Percentiles rank a stretch among this genome's conserved stretches.
Evolutionary conservation across 2,113 vertebrate genomes (phyloP).

Genomic region (Gasterosteus nipponicus): DNA sequence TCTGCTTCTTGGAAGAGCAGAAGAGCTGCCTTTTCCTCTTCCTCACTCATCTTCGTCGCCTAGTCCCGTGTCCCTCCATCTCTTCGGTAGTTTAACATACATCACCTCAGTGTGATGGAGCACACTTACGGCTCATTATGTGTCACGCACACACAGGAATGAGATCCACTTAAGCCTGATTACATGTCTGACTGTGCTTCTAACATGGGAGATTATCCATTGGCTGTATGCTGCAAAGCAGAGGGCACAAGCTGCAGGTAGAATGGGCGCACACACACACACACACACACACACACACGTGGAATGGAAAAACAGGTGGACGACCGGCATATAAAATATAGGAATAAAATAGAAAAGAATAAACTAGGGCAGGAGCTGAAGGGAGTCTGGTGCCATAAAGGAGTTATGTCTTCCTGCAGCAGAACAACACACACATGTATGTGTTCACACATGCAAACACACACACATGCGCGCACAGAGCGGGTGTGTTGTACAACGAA

Average conservation of each 20-base stretch:
- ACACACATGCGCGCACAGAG: conserved; percentile 18
- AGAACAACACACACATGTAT: neutral
- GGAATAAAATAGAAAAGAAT: neutral
- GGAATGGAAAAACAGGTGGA: neutral
- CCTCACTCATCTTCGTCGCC: neutral
- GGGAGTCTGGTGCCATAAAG: conserved; percentile 2
- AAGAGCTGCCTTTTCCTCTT: neutral
- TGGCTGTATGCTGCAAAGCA: conserved; percentile 47
- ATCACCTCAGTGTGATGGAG: conserved; percentile 71
- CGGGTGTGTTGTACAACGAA: conserved; percentile 10
- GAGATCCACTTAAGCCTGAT: conserved; percentile 73
- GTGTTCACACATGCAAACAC: neutral
- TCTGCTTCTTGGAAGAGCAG: neutral
- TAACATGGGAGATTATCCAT: conserved; percentile 72
- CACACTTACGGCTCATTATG: conserved; percentile 75
- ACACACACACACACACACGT: conserved; percentile 12
- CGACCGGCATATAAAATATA: neutral
- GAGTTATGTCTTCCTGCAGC: conserved; percentile 12
- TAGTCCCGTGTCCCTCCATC: conserved; percentile 51
- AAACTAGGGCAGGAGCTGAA: neutral
- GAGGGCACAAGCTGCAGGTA: conserved; percentile 51
- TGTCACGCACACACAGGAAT: conserved; percentile 35
- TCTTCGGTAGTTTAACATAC: conserved; percentile 73
- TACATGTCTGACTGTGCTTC: conserved; percentile 68
- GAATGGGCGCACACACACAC: neutral